phyloP scores from a whole-genome alignment of 2,797 vertebrate genomes.

The Premnoplex brunnescens region DNA sequence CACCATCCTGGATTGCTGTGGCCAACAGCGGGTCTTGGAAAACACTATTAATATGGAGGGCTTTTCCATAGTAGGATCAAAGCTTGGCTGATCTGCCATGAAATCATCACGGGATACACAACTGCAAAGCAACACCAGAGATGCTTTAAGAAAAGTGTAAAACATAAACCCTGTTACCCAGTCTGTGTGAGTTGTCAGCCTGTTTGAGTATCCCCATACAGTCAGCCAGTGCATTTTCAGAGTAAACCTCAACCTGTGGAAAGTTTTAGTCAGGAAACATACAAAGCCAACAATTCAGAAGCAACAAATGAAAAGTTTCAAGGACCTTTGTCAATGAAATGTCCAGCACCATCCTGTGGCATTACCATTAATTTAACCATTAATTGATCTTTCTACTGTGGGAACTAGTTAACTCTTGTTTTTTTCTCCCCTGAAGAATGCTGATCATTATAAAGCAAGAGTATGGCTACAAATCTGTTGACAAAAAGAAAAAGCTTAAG shows the following conservation, averaged over 20 bases:
- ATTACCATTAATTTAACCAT: not conserved
- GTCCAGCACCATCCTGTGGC: conserved; percentile 55
- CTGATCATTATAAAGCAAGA: not conserved
- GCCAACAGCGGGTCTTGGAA: not conserved
- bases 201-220: not conserved
- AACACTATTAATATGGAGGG: not conserved
- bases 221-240: not conserved
- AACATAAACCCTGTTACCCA: not conserved
- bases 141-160: not conserved
- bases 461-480: not conserved
- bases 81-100: not conserved
- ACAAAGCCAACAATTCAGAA: not conserved
- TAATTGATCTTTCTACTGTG: not conserved
- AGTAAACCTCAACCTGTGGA: not conserved
- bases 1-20: not conserved
- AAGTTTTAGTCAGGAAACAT: not conserved
- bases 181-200: not conserved
- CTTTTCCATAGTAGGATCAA: not conserved
- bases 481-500: not conserved
- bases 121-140: not conserved
- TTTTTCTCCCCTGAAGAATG: not conserved
- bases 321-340: not conserved
- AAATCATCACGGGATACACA: not conserved
- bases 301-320: not conserved
- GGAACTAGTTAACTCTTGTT: not conserved